A percentile compares a stretch with the other conserved stretches of the same genome.
Conservation (phyloP, 1,140 invertebrate genomes). For the Heliconius congener region DNA sequence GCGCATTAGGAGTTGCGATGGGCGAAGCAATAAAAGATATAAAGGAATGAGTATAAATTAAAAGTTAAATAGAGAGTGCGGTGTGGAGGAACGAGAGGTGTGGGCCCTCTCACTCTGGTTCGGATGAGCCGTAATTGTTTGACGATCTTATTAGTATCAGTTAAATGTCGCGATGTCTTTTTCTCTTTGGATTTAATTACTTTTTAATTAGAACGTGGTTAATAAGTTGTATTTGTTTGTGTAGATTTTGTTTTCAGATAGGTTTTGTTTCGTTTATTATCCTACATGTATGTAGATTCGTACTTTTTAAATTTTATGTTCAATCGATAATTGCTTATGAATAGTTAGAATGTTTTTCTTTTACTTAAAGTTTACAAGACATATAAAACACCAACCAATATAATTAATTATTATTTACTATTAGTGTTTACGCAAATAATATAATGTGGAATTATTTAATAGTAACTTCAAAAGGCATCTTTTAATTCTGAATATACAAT, state of each 20-base stretch:
- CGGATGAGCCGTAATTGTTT: conserved; percentile 77
- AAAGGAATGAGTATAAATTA: conserved; percentile 82
- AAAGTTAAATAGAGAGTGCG: conserved; percentile 79
- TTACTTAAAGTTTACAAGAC: too few species aligned
- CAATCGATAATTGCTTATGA: too few species aligned
- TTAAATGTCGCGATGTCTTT: conserved; percentile 78
- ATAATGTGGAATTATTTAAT: too few species aligned
- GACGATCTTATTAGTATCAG: conserved; percentile 82
- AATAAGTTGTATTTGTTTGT: conserved; percentile 60
- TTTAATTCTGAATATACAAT: too few species aligned
- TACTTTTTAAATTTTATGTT: too few species aligned
- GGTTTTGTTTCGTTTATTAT: conserved; percentile 29
- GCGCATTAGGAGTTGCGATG: conserved; percentile 80
- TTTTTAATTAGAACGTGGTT: conserved; percentile 74
- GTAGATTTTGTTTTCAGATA: conserved; percentile 39
- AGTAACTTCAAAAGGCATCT: too few species aligned
- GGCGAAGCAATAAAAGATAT: conserved; percentile 81
- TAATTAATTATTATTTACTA: too few species aligned
- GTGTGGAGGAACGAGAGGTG: conserved; percentile 51
- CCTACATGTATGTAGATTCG: too few species aligned
- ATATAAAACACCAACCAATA: too few species aligned
- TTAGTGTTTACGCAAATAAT: too few species aligned
- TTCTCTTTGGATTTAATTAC: conserved; percentile 78
- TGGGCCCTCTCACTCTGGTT: conserved; percentile 48
- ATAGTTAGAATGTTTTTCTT: too few species aligned